phyloP scores from a whole-genome alignment of 1,140 invertebrate genomes.

The Drosophila aff. region DNA sequence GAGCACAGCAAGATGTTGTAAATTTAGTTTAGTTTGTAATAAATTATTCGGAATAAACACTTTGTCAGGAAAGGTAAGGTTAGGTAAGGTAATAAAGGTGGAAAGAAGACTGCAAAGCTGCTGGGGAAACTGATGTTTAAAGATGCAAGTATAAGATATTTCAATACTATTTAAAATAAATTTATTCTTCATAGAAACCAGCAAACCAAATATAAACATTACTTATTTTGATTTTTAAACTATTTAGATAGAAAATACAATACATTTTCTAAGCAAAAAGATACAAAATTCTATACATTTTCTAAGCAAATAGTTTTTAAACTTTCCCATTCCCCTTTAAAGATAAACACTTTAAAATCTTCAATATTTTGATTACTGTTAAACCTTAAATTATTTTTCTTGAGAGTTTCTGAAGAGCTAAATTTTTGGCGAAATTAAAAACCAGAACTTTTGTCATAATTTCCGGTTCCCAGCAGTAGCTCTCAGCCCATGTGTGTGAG shows the following conservation, averaged over 20 bases:
- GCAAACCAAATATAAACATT: too few species aligned
- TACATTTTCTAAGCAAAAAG: neutral
- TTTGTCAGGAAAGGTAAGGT: neutral
- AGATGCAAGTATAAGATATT: neutral
- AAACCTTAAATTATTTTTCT: too few species aligned
- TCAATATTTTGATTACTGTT: too few species aligned
- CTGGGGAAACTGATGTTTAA: neutral
- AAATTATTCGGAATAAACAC: neutral
- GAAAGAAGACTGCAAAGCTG: neutral
- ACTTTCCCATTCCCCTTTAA: too few species aligned
- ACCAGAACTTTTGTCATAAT: conserved; percentile 21
- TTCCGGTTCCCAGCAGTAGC: conserved; percentile 19
- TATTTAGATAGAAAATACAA: neutral
- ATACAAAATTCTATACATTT: neutral
- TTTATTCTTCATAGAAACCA: neutral
- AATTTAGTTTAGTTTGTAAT: conserved; percentile 14
- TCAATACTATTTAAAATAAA: neutral
- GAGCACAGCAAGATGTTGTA: conserved; percentile 1
- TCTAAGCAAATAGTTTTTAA: neutral
- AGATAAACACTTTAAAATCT: too few species aligned
- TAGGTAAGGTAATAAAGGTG: neutral
- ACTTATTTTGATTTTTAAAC: too few species aligned
- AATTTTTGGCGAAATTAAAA: neutral
- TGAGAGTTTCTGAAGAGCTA: too few species aligned
- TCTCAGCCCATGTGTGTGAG: conserved; percentile 11